phyloP scores from a whole-genome alignment of 2,888 invertebrate species.

The Coremacera marginata region DNA sequence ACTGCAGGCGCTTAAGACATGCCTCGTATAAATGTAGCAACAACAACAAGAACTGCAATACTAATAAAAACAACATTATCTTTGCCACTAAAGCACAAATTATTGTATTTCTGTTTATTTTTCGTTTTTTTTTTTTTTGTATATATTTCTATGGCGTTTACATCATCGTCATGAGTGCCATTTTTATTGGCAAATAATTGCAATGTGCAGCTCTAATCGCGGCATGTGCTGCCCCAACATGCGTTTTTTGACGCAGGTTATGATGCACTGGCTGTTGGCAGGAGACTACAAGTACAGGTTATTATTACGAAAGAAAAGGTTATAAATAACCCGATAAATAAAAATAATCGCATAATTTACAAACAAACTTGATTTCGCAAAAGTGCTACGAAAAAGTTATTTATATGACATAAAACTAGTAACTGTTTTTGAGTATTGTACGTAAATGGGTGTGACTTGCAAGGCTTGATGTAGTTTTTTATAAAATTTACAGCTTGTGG shows the following conservation, averaged over 20 bases:
- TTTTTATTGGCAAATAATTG: neutral
- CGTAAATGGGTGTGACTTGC: too few species aligned
- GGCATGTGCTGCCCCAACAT: neutral
- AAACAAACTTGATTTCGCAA: neutral
- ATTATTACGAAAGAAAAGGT: neutral
- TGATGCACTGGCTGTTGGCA: neutral
- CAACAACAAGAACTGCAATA: neutral
- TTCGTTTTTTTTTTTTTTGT: neutral
- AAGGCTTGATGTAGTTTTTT: too few species aligned
- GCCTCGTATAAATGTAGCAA: neutral
- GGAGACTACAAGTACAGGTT: neutral
- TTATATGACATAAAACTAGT: too few species aligned
- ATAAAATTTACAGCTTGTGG: too few species aligned
- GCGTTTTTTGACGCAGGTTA: conserved; percentile 3
- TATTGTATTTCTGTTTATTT: neutral
- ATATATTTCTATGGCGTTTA: neutral
- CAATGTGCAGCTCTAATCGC: neutral
- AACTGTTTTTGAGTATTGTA: too few species aligned
- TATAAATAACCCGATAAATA: neutral
- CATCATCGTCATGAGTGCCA: neutral
- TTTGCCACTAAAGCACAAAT: neutral
- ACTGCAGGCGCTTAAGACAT: neutral
- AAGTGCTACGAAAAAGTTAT: too few species aligned
- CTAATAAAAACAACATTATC: neutral
- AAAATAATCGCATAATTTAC: neutral